Base-by-base conservation (phyloP, 1,140 invertebrate genomes). In the Brachionus sp. region DNA sequence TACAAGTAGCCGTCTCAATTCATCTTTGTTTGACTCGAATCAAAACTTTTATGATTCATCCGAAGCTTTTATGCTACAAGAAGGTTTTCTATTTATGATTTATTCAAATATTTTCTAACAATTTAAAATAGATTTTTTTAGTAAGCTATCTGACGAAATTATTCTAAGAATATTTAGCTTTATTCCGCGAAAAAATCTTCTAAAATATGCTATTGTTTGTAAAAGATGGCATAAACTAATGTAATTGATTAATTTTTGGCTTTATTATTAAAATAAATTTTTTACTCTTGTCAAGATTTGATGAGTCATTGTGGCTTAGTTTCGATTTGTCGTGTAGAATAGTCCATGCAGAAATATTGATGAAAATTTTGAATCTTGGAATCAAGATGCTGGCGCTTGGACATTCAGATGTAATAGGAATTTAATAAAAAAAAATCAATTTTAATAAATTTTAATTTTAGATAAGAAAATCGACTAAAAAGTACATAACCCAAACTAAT, bases 231-330 rank as follows among this genome's bases (percentile, higher is more conserved):
- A 92, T 86, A 90, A 92, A 85, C 90, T 95, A 84, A 91, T 92
- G 23, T 12, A 39, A n/a, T 64, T 73, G 42, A 50, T 62, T 44
- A 29, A 16, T 19, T 70, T 53, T 75, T 68, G 29, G n/a, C n/a
- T 82, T 42, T 62, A 50, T 29, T 16, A 37, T 62, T 84, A 25
- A n/a, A 75, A 50, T 68, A 9, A 77, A 80, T 33, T 57, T 39
- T 19, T 37, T 73, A 3, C 39, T 35, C 12, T n/a, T 64, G 85
- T 86, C 29, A 57, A 89, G 88, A 42, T 84, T 85, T 64, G 94
- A 95, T 87, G 94, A 95, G 85, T 92, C 91, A 2, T 88, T 96
- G 4, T 96, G 95, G 95, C 92, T 91, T 46, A 90, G 94, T 78
- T 88, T 95, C 84, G 94, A 95, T 89, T 89, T 95, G 7, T 92